Base-by-base conservation (phyloP, 1,140 invertebrate genomes). In the Drosophila subobscura region DNA sequence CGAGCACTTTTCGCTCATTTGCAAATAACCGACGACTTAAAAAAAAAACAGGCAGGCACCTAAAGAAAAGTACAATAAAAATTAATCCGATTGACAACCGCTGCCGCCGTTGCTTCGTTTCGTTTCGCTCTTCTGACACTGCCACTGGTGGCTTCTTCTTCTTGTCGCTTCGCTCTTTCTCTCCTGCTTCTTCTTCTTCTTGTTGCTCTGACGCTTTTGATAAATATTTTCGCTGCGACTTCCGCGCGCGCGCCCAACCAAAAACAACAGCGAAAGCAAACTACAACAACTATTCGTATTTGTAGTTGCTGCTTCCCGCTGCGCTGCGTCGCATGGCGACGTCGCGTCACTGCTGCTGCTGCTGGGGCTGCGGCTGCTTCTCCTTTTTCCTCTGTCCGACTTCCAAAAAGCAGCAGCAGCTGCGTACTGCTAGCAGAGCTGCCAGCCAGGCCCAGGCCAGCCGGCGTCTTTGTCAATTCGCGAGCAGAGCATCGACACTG, bases 211-310 rank as follows among this genome's bases (percentile, higher is more conserved):
- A 12, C 33, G 54, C 56, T 78, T 56, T 71, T 85, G 57, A 77
- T 76, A 75, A 49, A 75, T 50, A 54, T 54, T 72, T 84, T 78
- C 56, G 29, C 16, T 76, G 70, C 78, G 75, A 79, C 66, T 76
- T 80, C 75, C 79, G 80, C 72, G 79, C 66, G 72, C 73, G 65
- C 77, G 64, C 72, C 75, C 64, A 65, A 27, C 74, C 70, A 73
- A 86, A 85, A 85, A 79, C 77, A 85, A 77, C 77, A 80, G 45
- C 74, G 70, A 80, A 71, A 80, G 64, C 76, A 74, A 80, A 81
- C 77, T 81, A 80, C 76, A 80, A 5, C 20, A 56, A 25, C 20
- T 29, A 33, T n/a, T 10, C 25, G 12, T 27, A 57, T 80, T 71
- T 77, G 78, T 74, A 74, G 80, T 75, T 79, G 79, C 59, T 59